Conservation (phyloP, 2,797 vertebrate species). For the Scleropages formosus region DNA sequence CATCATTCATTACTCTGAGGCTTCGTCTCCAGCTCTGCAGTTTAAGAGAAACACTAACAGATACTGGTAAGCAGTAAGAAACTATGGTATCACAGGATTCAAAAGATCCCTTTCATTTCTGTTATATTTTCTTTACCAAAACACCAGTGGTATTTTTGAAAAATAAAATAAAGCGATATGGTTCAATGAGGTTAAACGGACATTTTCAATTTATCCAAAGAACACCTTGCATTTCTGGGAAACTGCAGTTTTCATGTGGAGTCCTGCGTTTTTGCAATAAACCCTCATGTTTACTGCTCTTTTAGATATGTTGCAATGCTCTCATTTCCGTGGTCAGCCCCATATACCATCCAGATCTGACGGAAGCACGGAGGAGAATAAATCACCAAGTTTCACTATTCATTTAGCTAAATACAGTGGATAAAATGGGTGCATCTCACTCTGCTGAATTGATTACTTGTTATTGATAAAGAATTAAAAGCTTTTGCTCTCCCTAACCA, state of each 20-base stretch:
- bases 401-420: conserved; percentile 45
- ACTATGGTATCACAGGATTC: background rate
- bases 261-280: background rate
- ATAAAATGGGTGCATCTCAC: conserved; percentile 40
- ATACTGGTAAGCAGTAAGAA: background rate
- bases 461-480: conserved; percentile 46
- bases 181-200: too few relatives aligned
- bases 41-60: conserved; percentile 42
- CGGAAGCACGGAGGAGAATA: conserved; percentile 25
- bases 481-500: conserved; percentile 24
- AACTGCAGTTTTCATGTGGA: too few relatives aligned
- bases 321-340: background rate
- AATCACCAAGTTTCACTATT: conserved; percentile 34
- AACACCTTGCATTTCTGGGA: too few relatives aligned
- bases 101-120: background rate
- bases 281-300: background rate
- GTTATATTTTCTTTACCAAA: background rate
- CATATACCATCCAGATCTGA: conserved; percentile 4
- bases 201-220: too few relatives aligned
- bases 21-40: conserved; percentile 48
- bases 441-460: conserved; percentile 42
- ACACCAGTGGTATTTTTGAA: too few relatives aligned
- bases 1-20: conserved; percentile 70
- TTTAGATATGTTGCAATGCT: background rate
- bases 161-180: too few relatives aligned